Evolutionary conservation across 2,888 invertebrate genomes (phyloP).

Genomic region (Sisyra nigra): DNA sequence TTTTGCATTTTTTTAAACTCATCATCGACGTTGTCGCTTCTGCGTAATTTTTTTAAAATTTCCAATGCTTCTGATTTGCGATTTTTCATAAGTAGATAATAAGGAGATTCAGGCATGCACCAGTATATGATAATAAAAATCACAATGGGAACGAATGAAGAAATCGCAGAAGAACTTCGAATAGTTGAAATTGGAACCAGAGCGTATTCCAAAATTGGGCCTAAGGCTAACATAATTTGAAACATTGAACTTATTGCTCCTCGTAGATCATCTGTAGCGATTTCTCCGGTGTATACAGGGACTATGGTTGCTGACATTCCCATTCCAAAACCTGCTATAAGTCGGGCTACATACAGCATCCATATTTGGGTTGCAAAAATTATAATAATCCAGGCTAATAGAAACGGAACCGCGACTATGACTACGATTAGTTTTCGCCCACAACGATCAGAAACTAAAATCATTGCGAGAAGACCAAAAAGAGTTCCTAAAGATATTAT

Average conservation of each 20-base stretch:
- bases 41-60: not conserved
- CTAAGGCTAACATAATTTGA: constrained; percentile 3
- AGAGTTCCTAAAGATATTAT: not conserved
- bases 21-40: not conserved
- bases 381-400: not conserved
- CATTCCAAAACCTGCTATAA: constrained; percentile 2
- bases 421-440: constrained; percentile 1
- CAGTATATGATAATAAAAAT: not conserved
- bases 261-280: constrained; percentile 3
- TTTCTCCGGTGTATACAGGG: constrained; percentile 2
- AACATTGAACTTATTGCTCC: constrained; percentile 2
- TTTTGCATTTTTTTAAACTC: constrained; percentile 1
- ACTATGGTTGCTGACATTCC: constrained; percentile 3
- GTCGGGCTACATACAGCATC: not conserved
- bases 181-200: not conserved
- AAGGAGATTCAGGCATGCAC: constrained; percentile 4
- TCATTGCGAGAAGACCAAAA: not conserved
- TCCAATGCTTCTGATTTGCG: not conserved
- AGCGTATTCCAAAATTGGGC: constrained; percentile 3
- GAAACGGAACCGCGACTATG: not conserved
- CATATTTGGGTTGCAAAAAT: not conserved
- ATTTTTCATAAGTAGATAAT: constrained; percentile 1
- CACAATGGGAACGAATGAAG: not conserved
- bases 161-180: not conserved
- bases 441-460: not conserved